Conservation (phyloP, 2,888 invertebrate genomes). For the Nymphalis polychloros region DNA sequence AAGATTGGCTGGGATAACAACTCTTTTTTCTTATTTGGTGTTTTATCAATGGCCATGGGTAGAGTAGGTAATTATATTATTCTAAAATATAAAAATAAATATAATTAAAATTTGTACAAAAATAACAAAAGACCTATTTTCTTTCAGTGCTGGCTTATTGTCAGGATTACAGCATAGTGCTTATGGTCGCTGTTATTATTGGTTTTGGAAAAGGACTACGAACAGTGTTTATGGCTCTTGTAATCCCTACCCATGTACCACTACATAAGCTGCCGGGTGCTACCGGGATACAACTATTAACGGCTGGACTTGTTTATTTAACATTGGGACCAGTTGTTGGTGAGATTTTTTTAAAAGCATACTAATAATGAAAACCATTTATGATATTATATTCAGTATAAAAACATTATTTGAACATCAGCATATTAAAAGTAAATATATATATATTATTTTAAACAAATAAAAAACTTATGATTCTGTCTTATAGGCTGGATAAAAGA, state of each 20-base stretch:
- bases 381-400: not conserved
- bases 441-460: too few species aligned
- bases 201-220: constrained; percentile 87
- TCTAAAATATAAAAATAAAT: not conserved
- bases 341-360: constrained; percentile 51
- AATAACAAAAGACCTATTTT: not conserved
- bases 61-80: constrained; percentile 75
- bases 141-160: constrained; percentile 83
- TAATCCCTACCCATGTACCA: constrained; percentile 87
- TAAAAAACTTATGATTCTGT: not conserved
- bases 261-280: constrained; percentile 86
- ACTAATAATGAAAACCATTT: not conserved
- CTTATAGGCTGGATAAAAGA: constrained; percentile 84
- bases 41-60: constrained; percentile 84
- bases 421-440: too few species aligned
- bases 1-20: constrained; percentile 87
- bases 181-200: constrained; percentile 84
- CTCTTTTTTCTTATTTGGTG: constrained; percentile 86
- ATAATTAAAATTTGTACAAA: constrained; percentile 15
- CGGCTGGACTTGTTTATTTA: constrained; percentile 84
- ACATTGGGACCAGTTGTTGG: constrained; percentile 85
- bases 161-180: constrained; percentile 77
- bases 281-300: constrained; percentile 85
- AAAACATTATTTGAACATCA: not conserved
- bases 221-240: constrained; percentile 88